phyloP scores from a whole-genome alignment of 2,797 vertebrate genomes.

The Notolepis coatsorum region DNA sequence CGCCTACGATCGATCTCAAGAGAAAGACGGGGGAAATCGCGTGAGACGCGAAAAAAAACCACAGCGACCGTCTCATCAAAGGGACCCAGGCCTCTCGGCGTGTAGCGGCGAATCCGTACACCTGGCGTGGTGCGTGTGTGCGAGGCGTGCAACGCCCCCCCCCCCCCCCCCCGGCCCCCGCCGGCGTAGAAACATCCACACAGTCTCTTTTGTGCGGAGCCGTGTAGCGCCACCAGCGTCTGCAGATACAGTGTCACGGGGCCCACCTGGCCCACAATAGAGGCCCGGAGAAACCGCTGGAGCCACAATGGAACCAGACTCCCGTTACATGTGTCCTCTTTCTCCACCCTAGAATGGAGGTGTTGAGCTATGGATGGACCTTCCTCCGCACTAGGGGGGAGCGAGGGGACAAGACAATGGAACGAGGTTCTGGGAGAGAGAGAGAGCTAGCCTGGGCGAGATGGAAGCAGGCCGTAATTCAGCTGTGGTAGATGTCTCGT shows the following conservation, averaged over 20 bases:
- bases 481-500: slow-evolving; percentile 37
- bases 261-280: slow-evolving; percentile 71
- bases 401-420: slow-evolving; percentile 62
- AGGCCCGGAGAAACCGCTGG: slow-evolving; percentile 50
- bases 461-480: slow-evolving; percentile 68
- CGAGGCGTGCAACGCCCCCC: slow-evolving; percentile 43
- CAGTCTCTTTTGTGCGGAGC: slow-evolving; percentile 56
- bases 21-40: neutral
- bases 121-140: slow-evolving; percentile 15
- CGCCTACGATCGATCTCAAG: neutral
- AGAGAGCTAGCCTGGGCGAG: slow-evolving; percentile 50
- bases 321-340: slow-evolving; percentile 42
- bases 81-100: neutral
- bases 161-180: slow-evolving; percentile 14
- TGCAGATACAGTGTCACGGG: slow-evolving; percentile 69
- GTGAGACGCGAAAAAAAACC: slow-evolving; percentile 15
- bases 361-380: slow-evolving; percentile 65
- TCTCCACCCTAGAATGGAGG: slow-evolving; percentile 38
- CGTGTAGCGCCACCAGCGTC: slow-evolving; percentile 56
- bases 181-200: slow-evolving; percentile 55
- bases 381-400: slow-evolving; percentile 25
- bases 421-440: slow-evolving; percentile 37
- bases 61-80: neutral
- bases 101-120: slow-evolving; percentile 31
- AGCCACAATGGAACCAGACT: slow-evolving; percentile 46